Evolutionary conservation across 1,140 invertebrate species (phyloP).

Genomic region (Reticulitermes speratus): DNA sequence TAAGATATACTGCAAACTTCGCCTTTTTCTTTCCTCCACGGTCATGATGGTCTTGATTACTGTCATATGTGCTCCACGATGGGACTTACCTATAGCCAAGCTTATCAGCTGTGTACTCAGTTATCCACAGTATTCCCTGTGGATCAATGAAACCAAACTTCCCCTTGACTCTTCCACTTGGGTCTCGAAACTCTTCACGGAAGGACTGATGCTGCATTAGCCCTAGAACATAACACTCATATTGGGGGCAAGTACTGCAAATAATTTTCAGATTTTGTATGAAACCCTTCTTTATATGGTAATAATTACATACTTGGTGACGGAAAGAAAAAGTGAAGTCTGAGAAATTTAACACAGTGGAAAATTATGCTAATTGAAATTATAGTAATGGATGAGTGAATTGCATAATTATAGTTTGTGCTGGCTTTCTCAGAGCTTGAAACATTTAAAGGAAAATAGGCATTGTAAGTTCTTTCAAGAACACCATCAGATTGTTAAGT

Average conservation of each 20-base stretch:
- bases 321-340: too few relatives aligned
- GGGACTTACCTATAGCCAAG: slow-evolving; percentile 39
- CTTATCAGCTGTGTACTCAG: slow-evolving; percentile 40
- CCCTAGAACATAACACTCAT: slow-evolving; percentile 24
- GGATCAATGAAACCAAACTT: slow-evolving; percentile 42
- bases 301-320: too few relatives aligned
- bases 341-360: too few relatives aligned
- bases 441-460: too few relatives aligned
- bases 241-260: background rate
- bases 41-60: too few relatives aligned
- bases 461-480: too few relatives aligned
- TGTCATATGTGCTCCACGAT: too few relatives aligned
- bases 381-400: background rate
- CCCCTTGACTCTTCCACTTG: slow-evolving; percentile 37
- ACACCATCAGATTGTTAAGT: too few relatives aligned
- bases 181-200: slow-evolving; percentile 39
- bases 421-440: too few relatives aligned
- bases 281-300: too few relatives aligned
- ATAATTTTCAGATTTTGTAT: background rate
- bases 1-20: too few relatives aligned
- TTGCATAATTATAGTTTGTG: background rate
- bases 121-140: slow-evolving; percentile 38
- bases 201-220: slow-evolving; percentile 37
- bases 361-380: background rate
- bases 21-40: too few relatives aligned